These are phyloP conservation scores for Holothuria scabra DNA, from an alignment of 53 echinoderm and acorn worm genomes.

Conservation along the genomic window DNA sequence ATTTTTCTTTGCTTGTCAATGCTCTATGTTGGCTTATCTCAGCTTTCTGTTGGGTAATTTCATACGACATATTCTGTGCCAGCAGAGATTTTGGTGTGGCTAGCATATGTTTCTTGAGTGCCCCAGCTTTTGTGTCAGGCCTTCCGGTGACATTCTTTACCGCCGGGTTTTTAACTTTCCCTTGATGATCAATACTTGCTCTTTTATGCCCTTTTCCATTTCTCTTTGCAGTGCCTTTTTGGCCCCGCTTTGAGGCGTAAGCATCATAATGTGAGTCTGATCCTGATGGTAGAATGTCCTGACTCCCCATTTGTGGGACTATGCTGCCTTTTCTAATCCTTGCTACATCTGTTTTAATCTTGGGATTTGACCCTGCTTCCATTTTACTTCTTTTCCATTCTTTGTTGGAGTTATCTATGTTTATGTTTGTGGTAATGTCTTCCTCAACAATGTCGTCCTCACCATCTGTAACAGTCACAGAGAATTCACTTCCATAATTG, in stretches of 20 bases:
- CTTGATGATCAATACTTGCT: slow-evolving; percentile 37
- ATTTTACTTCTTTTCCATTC: no score
- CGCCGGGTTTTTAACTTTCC: slow-evolving; percentile 69
- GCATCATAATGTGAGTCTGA: slow-evolving; percentile 10
- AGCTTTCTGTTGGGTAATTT: not conserved
- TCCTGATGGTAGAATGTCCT: not conserved
- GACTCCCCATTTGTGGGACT: not conserved
- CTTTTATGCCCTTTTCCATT: not conserved
- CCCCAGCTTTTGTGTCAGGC: slow-evolving; percentile 81
- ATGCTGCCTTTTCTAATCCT: slow-evolving; percentile 9
- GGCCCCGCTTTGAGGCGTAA: not conserved
- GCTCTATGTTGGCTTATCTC: no score
- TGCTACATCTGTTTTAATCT: not conserved
- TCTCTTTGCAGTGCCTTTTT: not conserved
- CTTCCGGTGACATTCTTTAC: slow-evolving; percentile 82
- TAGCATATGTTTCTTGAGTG: slow-evolving; percentile 74
- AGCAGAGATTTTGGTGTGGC: slow-evolving; percentile 72
- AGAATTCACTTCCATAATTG: no score
- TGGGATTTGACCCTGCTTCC: no score
- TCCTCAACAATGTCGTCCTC: no score
- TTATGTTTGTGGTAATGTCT: no score
- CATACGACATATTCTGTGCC: slow-evolving; percentile 55
- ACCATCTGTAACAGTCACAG: no score
- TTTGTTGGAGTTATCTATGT: no score
- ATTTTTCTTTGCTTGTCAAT: not conserved